phyloP scores from a whole-genome alignment of 2,113 vertebrate genomes.

The Ceratotherium simum region DNA sequence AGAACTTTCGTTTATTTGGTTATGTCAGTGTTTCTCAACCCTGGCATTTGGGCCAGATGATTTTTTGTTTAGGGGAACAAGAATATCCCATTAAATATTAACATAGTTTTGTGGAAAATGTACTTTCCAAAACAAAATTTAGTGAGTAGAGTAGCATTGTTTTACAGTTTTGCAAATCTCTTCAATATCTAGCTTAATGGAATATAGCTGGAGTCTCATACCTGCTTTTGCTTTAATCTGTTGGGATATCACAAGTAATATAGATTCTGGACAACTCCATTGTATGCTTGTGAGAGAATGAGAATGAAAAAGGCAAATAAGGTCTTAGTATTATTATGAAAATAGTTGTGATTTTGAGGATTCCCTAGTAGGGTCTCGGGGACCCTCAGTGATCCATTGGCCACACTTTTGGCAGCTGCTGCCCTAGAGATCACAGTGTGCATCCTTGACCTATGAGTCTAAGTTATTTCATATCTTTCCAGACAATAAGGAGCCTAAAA shows the following conservation, averaged over 20 bases:
- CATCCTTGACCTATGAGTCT: not conserved
- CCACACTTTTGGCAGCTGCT: not conserved
- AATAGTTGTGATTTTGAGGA: conserved; percentile 40
- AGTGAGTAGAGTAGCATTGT: not conserved
- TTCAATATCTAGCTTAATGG: conserved; percentile 8
- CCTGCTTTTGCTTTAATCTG: not conserved
- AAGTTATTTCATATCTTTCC: conserved; percentile 20
- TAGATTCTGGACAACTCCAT: not conserved
- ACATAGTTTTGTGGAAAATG: not conserved
- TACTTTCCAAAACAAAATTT: conserved; percentile 10
- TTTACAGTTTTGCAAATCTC: not conserved
- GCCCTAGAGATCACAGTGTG: not conserved
- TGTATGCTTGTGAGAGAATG: conserved; percentile 5
- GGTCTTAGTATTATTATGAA: not conserved
- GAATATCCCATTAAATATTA: not conserved
- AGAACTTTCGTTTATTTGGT: not conserved
- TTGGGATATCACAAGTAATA: not conserved
- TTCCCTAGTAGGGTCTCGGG: not conserved
- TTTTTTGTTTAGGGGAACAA: not conserved
- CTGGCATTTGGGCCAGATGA: not conserved
- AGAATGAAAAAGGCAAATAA: not conserved
- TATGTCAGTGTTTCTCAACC: not conserved
- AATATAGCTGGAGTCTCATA: not conserved
- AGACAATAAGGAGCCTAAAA: conserved; percentile 12
- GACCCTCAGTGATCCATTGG: not conserved